Percentiles rank a stretch among this genome's conserved stretches.
Conservation (phyloP, 2,888 invertebrate species). For the Theretra japonica region DNA sequence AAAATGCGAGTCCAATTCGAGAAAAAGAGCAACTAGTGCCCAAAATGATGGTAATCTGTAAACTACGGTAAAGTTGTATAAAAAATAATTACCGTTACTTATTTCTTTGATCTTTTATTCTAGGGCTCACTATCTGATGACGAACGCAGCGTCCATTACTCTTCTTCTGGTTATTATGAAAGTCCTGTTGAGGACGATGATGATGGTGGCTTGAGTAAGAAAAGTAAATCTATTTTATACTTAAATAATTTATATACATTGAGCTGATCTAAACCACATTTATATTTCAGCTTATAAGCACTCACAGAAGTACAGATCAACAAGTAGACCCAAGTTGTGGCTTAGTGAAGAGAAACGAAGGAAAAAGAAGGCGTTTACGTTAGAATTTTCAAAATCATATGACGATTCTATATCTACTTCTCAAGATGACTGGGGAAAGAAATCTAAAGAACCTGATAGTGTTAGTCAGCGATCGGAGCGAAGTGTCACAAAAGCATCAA, state of each 20-base stretch:
- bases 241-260: constrained; percentile 15
- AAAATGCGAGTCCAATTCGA: constrained; percentile 51
- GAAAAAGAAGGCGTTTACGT: constrained; percentile 90
- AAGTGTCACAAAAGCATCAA: constrained; percentile 59
- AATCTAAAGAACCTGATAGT: constrained; percentile 64
- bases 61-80: neutral
- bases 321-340: constrained; percentile 81
- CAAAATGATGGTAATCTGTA: constrained; percentile 68
- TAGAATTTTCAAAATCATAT: constrained; percentile 88
- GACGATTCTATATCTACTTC: constrained; percentile 82
- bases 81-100: neutral
- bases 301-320: constrained; percentile 78
- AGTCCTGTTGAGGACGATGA: constrained; percentile 89
- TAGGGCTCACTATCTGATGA: constrained; percentile 87
- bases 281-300: constrained; percentile 75
- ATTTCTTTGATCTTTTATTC: constrained; percentile 37
- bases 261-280: constrained; percentile 25
- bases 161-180: constrained; percentile 90
- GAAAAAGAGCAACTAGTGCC: constrained; percentile 71
- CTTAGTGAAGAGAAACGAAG: constrained; percentile 89
- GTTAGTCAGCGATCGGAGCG: constrained; percentile 66
- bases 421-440: constrained; percentile 78
- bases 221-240: constrained; percentile 27
- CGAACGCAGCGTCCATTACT: constrained; percentile 88
- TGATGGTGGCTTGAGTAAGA: constrained; percentile 80